phyloP scores from a whole-genome alignment of 2,797 vertebrate species.

The Lerista edwardsae region DNA sequence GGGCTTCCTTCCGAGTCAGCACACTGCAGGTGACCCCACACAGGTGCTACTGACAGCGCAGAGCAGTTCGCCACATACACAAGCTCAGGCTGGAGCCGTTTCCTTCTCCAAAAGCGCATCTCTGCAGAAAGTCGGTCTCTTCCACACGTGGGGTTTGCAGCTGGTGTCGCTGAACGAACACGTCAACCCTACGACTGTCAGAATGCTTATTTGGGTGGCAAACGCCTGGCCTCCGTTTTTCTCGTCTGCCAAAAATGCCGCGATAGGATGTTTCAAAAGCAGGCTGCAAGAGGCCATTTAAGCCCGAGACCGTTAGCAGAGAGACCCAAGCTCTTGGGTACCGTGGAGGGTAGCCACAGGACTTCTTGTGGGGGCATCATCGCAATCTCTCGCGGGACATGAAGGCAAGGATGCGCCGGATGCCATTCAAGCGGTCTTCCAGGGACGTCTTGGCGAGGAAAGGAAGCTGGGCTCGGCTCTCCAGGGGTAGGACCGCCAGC shows the following conservation, averaged over 20 bases:
- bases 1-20: neutral
- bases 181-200: too few species aligned
- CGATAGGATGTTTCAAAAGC: too few species aligned
- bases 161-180: neutral
- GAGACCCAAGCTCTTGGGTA: conserved; percentile 33
- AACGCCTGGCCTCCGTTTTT: neutral
- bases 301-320: conserved; percentile 48
- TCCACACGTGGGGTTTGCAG: neutral
- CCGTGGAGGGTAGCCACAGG: conserved; percentile 41
- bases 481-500: conserved; percentile 82
- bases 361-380: conserved; percentile 62
- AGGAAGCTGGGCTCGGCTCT: conserved; percentile 83
- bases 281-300: neutral
- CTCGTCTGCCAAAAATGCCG: neutral
- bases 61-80: conserved; percentile 52
- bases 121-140: conserved; percentile 70
- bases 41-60: conserved; percentile 15
- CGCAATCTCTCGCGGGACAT: conserved; percentile 74
- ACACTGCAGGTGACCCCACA: neutral
- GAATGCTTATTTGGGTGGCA: neutral
- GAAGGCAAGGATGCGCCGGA: conserved; percentile 78
- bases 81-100: conserved; percentile 44
- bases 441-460: conserved; percentile 84
- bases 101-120: conserved; percentile 54
- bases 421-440: conserved; percentile 80